Evolutionary conservation across 2,113 vertebrate species (phyloP).

Genomic region (Oxyura jamaicensis): DNA sequence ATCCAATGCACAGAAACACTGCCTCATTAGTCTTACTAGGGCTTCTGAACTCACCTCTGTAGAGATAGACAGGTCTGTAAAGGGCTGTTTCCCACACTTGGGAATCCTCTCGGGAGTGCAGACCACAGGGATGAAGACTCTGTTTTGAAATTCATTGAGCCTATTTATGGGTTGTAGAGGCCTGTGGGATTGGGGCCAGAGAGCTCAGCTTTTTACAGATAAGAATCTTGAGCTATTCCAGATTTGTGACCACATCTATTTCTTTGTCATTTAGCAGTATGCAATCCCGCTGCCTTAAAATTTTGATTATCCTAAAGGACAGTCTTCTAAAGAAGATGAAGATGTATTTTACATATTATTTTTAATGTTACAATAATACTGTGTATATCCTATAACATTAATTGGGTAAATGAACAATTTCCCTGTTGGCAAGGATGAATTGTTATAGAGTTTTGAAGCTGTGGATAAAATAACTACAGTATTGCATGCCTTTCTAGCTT

Average conservation of each 20-base stretch:
- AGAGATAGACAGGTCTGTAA: background rate
- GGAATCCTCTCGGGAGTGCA: background rate
- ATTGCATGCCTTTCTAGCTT: background rate
- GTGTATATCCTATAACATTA: background rate
- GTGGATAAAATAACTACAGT: background rate
- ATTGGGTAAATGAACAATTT: background rate
- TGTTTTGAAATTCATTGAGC: background rate
- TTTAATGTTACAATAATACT: background rate
- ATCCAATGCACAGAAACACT: background rate
- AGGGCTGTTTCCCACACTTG: background rate
- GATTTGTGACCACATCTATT: background rate
- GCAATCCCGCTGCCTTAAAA: background rate
- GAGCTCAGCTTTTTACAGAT: background rate
- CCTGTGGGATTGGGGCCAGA: background rate
- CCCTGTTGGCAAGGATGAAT: background rate
- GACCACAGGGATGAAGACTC: background rate
- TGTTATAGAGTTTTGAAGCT: background rate
- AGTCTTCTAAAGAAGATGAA: background rate
- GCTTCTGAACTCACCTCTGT: background rate
- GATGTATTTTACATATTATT: background rate
- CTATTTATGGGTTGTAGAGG: background rate
- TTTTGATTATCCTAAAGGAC: background rate
- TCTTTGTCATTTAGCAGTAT: background rate
- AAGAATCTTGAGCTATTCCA: background rate
- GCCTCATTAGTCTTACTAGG: background rate